Evolutionary conservation across 1,140 invertebrate species (phyloP).

Genomic region (Drosophila kepulauana): DNA sequence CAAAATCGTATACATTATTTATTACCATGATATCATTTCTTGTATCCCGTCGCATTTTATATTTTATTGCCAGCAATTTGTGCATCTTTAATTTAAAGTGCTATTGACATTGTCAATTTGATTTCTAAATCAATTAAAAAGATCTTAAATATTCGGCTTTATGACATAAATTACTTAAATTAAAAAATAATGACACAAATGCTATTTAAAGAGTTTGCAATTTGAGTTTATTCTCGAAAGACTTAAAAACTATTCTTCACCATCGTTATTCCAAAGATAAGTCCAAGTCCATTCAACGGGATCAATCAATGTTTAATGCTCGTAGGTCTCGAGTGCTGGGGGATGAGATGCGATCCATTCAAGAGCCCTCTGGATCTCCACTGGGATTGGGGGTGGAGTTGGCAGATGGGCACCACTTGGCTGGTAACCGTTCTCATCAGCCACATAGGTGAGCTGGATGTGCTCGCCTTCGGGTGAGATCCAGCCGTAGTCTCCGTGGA

Average conservation of each 20-base stretch:
- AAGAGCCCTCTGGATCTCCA: slow-evolving; percentile 65
- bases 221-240: slow-evolving; percentile 35
- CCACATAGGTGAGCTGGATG: slow-evolving; percentile 86
- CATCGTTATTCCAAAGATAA: neutral
- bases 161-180: too few relatives aligned
- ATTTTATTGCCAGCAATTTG: slow-evolving; percentile 3
- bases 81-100: neutral
- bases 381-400: slow-evolving; percentile 69
- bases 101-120: neutral
- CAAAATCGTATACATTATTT: neutral
- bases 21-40: slow-evolving; percentile 9
- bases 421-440: slow-evolving; percentile 87
- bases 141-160: neutral
- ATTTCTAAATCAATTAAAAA: neutral
- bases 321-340: slow-evolving; percentile 36
- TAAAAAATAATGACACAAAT: neutral
- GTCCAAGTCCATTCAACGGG: neutral
- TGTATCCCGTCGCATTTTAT: neutral
- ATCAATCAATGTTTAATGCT: neutral
- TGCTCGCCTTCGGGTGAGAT: slow-evolving; percentile 81
- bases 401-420: slow-evolving; percentile 85
- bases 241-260: slow-evolving; percentile 10
- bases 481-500: slow-evolving; percentile 60
- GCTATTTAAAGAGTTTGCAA: slow-evolving; percentile 12
- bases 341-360: slow-evolving; percentile 85